A percentile compares a stretch with the other conserved stretches of the same genome.
Evolutionary conservation across 2,797 vertebrate species (phyloP).

Genomic region (Crenuchus spilurus): DNA sequence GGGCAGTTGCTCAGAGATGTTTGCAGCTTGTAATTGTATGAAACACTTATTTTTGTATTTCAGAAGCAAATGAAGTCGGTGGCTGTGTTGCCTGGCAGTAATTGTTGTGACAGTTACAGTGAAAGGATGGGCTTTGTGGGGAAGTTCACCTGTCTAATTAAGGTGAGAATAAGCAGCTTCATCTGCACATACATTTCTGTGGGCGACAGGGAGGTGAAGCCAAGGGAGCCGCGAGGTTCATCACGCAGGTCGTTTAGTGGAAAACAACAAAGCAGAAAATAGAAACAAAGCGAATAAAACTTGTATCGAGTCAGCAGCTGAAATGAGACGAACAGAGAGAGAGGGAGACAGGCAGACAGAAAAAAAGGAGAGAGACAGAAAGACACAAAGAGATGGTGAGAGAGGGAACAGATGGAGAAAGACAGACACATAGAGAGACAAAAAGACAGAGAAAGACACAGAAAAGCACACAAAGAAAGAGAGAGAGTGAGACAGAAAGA

Average conservation of each 20-base stretch:
- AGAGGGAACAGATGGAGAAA: background rate
- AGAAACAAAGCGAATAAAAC: slow-evolving; percentile 9
- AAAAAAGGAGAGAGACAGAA: background rate
- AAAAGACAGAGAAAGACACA: background rate
- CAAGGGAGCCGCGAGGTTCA: background rate
- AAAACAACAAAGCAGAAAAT: slow-evolving; percentile 31
- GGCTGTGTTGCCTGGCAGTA: slow-evolving; percentile 6
- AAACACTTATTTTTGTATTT: slow-evolving; percentile 4
- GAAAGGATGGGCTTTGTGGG: background rate
- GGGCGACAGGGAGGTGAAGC: slow-evolving; percentile 29
- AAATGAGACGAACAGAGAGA: background rate
- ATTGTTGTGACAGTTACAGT: slow-evolving; percentile 12
- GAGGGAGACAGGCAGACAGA: too few species aligned
- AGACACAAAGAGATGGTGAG: background rate
- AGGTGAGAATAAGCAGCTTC: slow-evolving; percentile 30
- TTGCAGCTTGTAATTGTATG: slow-evolving; percentile 1
- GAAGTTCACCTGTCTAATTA: slow-evolving; percentile 47
- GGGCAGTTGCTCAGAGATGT: background rate
- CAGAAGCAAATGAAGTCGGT: slow-evolving; percentile 12
- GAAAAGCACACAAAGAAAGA: too few species aligned
- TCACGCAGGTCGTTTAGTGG: slow-evolving; percentile 2
- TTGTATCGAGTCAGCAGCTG: background rate
- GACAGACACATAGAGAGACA: too few species aligned
- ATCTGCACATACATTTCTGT: slow-evolving; percentile 28
- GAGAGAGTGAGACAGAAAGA: background rate